Base-by-base conservation (phyloP, 2,797 vertebrate genomes). In the Gila robusta region DNA sequence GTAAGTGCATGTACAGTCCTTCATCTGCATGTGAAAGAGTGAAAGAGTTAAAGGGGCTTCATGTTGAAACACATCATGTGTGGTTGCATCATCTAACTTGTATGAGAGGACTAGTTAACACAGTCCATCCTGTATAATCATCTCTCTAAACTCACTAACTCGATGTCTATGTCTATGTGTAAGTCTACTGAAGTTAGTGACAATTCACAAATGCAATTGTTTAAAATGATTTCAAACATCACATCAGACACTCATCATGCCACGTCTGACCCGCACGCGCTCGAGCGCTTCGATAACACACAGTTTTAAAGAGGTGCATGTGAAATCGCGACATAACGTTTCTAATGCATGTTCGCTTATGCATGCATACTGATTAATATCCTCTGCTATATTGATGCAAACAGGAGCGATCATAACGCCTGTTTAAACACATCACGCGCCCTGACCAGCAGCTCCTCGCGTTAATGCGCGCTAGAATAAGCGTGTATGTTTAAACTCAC, bases 11-110 rank as follows among this genome's bases (percentile, higher is more conserved):
- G 39, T 41, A 0, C 39, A 32, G 32, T 41, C 10, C 41, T 44
- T 44, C 41, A 44, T 44, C 41, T 14, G 44, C 44, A 47, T 47
- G 41, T 44, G 41, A 9, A 41, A 41, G 41, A 41, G 41, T 44
- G 41, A 9, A 41, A 41, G 41, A 41, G 9, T 41, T 0, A 37
- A n/a, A 37, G 21, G 17, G 0, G 6, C 5, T 39, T 26, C 69
- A 21, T 94, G 94, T 94, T 92, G 94, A 94, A 94, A 95, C 91
- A 23, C 74, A 90, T 52, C 66, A 6, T 39, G 32, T 23, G 73
- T 85, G 89, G 91, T 96, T 96, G 94, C 95, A 94, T 95, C 94
- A 96, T 94, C 71, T 67, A n/a, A 41, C 44, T 19, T 26, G 19
- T 41, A 3, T 26, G 1, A 28, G 14, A n/a, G 17, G 21, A 82